A percentile compares a stretch with the other conserved stretches of the same genome.
Evolutionary conservation across 2,888 invertebrate genomes (phyloP).

Genomic region (Ligdia adustata): DNA sequence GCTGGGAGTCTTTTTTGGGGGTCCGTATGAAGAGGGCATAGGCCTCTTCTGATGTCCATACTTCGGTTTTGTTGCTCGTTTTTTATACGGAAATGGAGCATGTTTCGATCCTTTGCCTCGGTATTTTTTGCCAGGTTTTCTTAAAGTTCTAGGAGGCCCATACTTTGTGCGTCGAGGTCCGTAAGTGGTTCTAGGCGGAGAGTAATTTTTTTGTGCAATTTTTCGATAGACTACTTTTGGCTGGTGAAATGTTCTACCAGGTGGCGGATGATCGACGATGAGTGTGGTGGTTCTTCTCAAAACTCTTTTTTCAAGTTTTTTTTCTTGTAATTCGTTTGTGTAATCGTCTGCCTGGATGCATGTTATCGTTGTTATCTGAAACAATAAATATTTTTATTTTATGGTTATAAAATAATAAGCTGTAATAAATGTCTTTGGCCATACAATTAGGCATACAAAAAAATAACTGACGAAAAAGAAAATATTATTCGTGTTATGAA

Average conservation of each 20-base stretch:
- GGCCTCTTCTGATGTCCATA: conserved; percentile 35
- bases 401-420: no score
- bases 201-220: conserved; percentile 47
- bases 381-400: no score
- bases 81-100: conserved; percentile 41
- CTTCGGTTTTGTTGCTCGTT: conserved; percentile 45
- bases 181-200: conserved; percentile 45
- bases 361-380: conserved; percentile 66
- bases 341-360: conserved; percentile 43
- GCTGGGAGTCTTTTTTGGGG: conserved; percentile 40
- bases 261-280: conserved; percentile 52
- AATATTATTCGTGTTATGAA: no score
- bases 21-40: neutral
- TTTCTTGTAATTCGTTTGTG: conserved; percentile 40
- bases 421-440: no score
- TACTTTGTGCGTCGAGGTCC: conserved; percentile 51
- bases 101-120: conserved; percentile 50
- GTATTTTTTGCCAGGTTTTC: conserved; percentile 55
- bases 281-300: conserved; percentile 59
- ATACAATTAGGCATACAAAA: no score
- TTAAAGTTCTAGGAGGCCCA: conserved; percentile 44
- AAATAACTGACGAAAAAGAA: no score
- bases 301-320: conserved; percentile 37
- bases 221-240: conserved; percentile 61
- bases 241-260: conserved; percentile 50